Conservation (phyloP, 2,888 invertebrate species). For the Theretra japonica region DNA sequence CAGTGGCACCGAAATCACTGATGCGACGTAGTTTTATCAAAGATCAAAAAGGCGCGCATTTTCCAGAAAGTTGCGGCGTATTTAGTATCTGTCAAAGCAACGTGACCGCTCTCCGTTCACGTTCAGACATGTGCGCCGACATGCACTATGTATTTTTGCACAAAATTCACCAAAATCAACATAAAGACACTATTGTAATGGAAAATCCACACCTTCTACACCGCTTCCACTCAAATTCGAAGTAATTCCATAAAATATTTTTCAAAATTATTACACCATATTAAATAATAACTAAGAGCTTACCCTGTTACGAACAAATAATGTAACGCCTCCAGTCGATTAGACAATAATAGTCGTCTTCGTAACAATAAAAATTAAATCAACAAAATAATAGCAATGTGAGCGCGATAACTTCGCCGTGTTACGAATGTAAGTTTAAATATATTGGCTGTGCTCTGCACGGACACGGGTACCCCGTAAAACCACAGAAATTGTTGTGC, state of each 20-base stretch:
- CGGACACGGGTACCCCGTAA: slow-evolving; percentile 58
- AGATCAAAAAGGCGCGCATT: slow-evolving; percentile 34
- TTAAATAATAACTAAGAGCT: slow-evolving; percentile 36
- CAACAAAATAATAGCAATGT: slow-evolving; percentile 7
- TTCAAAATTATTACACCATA: slow-evolving; percentile 1
- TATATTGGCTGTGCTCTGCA: slow-evolving; percentile 32
- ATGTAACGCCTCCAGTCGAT: slow-evolving; percentile 57
- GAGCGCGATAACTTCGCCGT: slow-evolving; percentile 9
- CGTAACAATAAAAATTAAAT: slow-evolving; percentile 7
- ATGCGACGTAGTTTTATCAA: not conserved
- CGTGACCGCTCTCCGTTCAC: slow-evolving; percentile 43
- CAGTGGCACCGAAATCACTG: not conserved
- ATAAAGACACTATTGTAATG: not conserved
- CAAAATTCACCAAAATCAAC: not conserved
- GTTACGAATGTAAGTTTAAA: slow-evolving; percentile 8
- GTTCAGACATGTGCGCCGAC: slow-evolving; percentile 45
- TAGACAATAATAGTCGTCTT: slow-evolving; percentile 27
- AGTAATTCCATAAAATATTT: not conserved
- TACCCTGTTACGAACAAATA: slow-evolving; percentile 66
- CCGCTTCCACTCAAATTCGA: not conserved
- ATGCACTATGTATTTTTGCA: not conserved
- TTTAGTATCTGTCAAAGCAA: slow-evolving; percentile 32
- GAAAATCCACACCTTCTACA: not conserved
- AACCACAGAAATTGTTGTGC: slow-evolving; percentile 76
- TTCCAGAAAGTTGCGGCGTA: slow-evolving; percentile 36